These are phyloP conservation scores for Drosophila yakuba DNA, from an alignment of 1,140 invertebrate genomes.

Conservation along the genomic window DNA sequence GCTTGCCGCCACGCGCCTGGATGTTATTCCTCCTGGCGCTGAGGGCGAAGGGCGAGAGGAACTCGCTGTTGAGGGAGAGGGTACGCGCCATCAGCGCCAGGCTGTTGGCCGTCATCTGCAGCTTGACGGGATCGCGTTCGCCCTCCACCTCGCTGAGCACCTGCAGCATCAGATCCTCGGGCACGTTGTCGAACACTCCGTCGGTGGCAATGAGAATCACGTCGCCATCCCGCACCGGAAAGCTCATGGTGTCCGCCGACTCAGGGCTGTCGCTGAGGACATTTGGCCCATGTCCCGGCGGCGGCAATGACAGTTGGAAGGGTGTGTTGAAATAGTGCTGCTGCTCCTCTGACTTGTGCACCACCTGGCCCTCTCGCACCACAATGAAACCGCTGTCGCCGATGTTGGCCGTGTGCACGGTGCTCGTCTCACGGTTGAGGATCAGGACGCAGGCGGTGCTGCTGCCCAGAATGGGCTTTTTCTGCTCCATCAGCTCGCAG, in stretches of 20 bases:
- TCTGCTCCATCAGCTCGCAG: constrained; percentile 95
- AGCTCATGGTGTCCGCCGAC: constrained; percentile 95
- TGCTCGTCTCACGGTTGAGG: constrained; percentile 94
- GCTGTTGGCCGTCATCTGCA: constrained; percentile 96
- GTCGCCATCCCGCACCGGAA: constrained; percentile 97
- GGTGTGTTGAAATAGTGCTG: constrained; percentile 99
- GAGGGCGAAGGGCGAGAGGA: constrained; percentile 97
- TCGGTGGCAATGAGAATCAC: constrained; percentile 98
- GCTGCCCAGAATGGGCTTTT: constrained; percentile 96
- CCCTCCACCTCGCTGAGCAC: constrained; percentile 86
- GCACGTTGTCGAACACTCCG: constrained; percentile 99
- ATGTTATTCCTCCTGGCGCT: constrained; percentile 97
- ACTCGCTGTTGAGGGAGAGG: constrained; percentile 96
- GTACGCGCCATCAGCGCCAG: constrained; percentile 97
- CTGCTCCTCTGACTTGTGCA: constrained; percentile 97
- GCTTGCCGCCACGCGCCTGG: constrained; percentile 96
- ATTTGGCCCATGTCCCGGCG: constrained; percentile 92
- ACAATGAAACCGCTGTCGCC: constrained; percentile 99
- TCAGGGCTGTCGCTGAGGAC: constrained; percentile 97
- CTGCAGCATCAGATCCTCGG: constrained; percentile 91
- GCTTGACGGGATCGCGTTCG: constrained; percentile 89
- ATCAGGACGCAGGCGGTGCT: constrained; percentile 98
- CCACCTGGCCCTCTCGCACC: constrained; percentile 93
- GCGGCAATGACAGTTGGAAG: constrained; percentile 97
- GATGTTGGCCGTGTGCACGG: constrained; percentile 97